Evolutionary conservation across 2,797 vertebrate species (phyloP).

Genomic region (Trachurus trachurus): DNA sequence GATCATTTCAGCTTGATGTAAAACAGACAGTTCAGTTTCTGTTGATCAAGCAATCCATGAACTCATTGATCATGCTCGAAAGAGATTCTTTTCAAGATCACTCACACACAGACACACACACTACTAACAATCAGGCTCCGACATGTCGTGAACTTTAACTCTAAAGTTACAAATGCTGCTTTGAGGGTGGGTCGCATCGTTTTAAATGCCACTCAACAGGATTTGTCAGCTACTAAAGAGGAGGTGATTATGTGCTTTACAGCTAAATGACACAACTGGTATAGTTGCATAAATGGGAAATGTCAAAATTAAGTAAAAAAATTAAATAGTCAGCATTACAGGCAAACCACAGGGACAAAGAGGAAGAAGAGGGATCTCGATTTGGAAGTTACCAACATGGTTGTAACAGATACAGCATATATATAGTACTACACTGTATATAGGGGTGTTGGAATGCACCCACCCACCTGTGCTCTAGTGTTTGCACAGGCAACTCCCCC

Average conservation of each 20-base stretch:
- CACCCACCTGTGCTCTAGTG: slow-evolving; percentile 21
- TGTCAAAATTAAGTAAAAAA: no score
- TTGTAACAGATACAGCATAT: slow-evolving; percentile 33
- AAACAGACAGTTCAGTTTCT: neutral
- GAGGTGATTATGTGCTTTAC: neutral
- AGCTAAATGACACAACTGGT: neutral
- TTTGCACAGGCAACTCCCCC: slow-evolving; percentile 32
- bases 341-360: neutral
- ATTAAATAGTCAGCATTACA: neutral
- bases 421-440: slow-evolving; percentile 26
- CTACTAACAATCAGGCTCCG: neutral
- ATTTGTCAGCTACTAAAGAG: neutral
- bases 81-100: neutral
- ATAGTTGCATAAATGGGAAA: neutral
- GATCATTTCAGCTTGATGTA: neutral
- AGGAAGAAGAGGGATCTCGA: neutral
- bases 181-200: neutral
- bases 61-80: neutral
- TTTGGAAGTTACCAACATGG: slow-evolving; percentile 10
- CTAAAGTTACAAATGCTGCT: neutral
- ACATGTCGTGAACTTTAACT: neutral
- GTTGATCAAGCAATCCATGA: neutral
- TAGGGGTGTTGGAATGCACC: slow-evolving; percentile 41
- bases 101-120: no score
- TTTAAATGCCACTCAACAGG: neutral